Percentiles rank a stretch among this genome's conserved stretches.
These are phyloP conservation scores for Drosophila austrosaltans DNA, from an alignment of 2,888 invertebrate genomes.

Conservation along the genomic window DNA sequence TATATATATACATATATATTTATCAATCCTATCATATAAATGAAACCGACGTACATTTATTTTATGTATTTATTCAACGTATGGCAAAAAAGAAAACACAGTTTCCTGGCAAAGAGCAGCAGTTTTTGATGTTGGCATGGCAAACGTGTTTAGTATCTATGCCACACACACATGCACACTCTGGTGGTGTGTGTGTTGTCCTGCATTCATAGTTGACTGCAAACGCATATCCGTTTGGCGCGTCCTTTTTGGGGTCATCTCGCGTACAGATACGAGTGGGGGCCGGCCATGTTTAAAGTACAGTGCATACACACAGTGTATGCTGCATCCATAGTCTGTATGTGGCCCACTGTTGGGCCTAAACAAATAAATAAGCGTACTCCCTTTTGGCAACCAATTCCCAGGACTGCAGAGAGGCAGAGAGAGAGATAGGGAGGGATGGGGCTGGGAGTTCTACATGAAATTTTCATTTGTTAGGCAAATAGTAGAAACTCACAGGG, in stretches of 20 bases:
- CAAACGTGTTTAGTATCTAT: conserved; percentile 57
- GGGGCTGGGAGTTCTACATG: conserved; percentile 51
- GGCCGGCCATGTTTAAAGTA: conserved; percentile 3
- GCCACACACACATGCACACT: conserved; percentile 32
- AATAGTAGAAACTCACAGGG: conserved; percentile 51
- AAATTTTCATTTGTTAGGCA: conserved; percentile 78
- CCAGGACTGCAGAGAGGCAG: conserved; percentile 19
- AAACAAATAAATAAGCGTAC: conserved; percentile 75
- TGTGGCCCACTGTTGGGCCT: conserved; percentile 69
- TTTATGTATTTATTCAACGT: conserved; percentile 39
- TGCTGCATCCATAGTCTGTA: conserved; percentile 39
- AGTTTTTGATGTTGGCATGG: conserved; percentile 53
- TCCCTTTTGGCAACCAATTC: conserved; percentile 72
- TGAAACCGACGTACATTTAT: conserved; percentile 18
- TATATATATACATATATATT: neutral
- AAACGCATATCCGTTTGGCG: conserved; percentile 68
- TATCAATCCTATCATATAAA: neutral
- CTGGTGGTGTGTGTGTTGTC: conserved; percentile 29
- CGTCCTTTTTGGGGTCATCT: conserved; percentile 51
- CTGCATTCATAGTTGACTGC: conserved; percentile 66
- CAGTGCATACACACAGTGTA: neutral
- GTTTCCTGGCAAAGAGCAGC: conserved; percentile 34
- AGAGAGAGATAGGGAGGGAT: conserved; percentile 9
- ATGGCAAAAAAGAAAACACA: conserved; percentile 24
- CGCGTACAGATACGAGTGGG: conserved; percentile 31